Percentiles rank a stretch among this genome's conserved stretches.
phyloP scores from a whole-genome alignment of 2,113 vertebrate genomes.

The Otis tarda region DNA sequence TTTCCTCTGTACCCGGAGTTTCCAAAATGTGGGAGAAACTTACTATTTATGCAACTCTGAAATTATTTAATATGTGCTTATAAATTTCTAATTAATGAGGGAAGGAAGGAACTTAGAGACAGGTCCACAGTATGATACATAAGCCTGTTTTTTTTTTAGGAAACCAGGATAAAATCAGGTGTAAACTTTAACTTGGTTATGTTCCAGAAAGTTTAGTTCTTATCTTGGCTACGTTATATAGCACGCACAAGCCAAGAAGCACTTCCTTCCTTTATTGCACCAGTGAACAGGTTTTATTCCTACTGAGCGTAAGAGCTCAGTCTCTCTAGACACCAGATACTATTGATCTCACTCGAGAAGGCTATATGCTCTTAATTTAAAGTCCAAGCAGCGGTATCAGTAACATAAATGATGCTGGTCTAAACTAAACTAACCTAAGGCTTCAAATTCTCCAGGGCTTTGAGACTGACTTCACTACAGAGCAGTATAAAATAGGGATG shows the following conservation, averaged over 20 bases:
- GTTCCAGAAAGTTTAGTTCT: background rate
- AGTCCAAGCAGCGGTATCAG: background rate
- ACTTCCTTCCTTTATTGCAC: background rate
- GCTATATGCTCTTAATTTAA: constrained; percentile 34
- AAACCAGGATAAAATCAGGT: background rate
- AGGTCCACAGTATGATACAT: background rate
- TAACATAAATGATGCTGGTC: background rate
- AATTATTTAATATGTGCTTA: background rate
- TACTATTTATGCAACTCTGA: background rate
- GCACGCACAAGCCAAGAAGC: background rate
- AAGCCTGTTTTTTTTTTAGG: background rate
- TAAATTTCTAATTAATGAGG: background rate
- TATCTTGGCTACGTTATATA: background rate
- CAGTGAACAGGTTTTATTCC: background rate
- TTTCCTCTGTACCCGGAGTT: background rate
- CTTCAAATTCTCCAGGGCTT: background rate
- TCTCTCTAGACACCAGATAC: background rate
- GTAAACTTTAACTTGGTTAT: background rate
- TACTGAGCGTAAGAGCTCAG: background rate
- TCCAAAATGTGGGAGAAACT: background rate
- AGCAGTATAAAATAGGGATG: background rate
- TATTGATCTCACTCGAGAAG: constrained; percentile 22
- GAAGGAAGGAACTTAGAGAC: background rate
- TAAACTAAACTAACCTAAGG: background rate
- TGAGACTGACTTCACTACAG: background rate